Evolutionary conservation across 2,888 invertebrate genomes (phyloP), one percentile per base, ranked within the genome.

Genomic region (Miltochrista miniata): DNA sequence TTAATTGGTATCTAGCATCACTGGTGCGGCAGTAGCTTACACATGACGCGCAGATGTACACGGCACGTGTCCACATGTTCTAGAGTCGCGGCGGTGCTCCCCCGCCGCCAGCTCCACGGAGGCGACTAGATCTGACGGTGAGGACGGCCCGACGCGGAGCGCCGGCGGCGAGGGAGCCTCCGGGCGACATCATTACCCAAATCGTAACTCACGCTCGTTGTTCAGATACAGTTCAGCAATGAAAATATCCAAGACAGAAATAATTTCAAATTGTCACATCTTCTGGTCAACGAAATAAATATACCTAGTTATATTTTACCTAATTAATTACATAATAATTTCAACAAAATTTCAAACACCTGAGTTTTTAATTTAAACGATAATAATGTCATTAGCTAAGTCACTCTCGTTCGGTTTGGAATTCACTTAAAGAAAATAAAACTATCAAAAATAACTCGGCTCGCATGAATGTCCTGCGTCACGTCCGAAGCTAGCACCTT

Each of bases 401-500:
- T 89, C 90, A 87, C 88, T 87, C 79, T 83, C 81, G 84, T 86
- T 83, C 86, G 72, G 87, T 82, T 84, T 83, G 83, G 85, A 86
- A 85, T 87, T 87, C 90, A 88, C 90, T 86, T 88, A 87, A 90
- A 90, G 81, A 81, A 83, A 90, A 90, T 87, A 90, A 90, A 90
- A 88, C 87, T 91, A 91, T 90, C 90, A 90, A 91, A 91, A 91
- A 91, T 90, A 91, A 91, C 85, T 89, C 88, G 90, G 87, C 84
- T 87, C 90, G 90, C 90, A 81, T 83, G 72, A 74, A 81, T 84
- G 90, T 90, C 89, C 90, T 86, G 87, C 89, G 87, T 88, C 87
- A 88, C 87, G 88, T 90, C 89, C 89, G 88, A 89, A 90, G 90
- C 90, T 91, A 91, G 90, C 90, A 91, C 90, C 90, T 90, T 90